Base-by-base conservation (phyloP, 2,888 invertebrate species). In the Herminia tarsipennalis region DNA sequence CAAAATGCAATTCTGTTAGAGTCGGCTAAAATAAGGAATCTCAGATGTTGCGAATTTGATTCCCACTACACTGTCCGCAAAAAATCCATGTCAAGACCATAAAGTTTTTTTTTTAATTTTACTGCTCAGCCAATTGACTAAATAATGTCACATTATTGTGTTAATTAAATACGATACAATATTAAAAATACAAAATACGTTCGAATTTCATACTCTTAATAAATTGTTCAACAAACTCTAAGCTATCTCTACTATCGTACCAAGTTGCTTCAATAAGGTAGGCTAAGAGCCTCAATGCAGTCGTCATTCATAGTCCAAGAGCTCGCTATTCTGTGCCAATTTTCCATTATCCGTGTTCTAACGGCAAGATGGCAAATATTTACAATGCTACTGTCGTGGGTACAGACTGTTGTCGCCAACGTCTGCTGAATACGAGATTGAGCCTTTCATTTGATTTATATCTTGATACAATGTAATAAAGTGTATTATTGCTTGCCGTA, bases 271-370 rank as follows among this genome's bases (percentile, higher is more conserved):
- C 12, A 22, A 21, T 30, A 42, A 39, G 24, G 39, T 56, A 44
- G 41, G 35, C 50, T 53, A 53, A 56, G 57, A 58, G 56, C 47
- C 45, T 54, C 56, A 64, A 57, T 61, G 57, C 69, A 73, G 66
- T 66, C 71, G 72, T 63, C 76, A 81, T 83, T 78, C 73, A 80
- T 79, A 78, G 78, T 70, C 69, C 69, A 78, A 65, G 74, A 73
- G 73, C 67, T 60, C 60, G 66, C 70, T 68, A 73, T 76, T 78
- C 78, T 74, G 70, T 77, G 78, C 76, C 81, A 83, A 84, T 83
- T 81, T 82, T 82, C 82, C 79, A 83, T 81, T 81, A 81, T 78
- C 74, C 56, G 47, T 54, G 51, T 58, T 71, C 72, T 79, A 76
- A 71, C 66, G 71, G 70, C 74, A 78, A 81, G 76, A 56, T 50